phyloP scores from a whole-genome alignment of 2,797 vertebrate species.

The Notamacropus eugenii region DNA sequence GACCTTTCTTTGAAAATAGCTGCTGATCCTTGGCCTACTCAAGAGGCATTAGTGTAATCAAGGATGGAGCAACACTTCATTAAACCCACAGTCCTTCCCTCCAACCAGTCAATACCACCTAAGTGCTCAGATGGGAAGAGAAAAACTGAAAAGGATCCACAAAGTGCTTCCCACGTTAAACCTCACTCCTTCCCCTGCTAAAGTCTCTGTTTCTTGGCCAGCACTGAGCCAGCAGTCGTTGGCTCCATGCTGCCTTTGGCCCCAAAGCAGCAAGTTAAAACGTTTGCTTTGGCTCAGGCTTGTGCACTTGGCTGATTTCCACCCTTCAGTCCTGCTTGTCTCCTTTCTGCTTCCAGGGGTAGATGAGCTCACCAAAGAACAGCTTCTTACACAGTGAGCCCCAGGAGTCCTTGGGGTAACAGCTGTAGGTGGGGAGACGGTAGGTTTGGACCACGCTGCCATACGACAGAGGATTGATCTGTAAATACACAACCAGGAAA shows the following conservation, averaged over 20 bases:
- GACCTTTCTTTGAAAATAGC: background rate
- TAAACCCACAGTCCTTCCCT: background rate
- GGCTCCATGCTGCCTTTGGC: constrained; percentile 61
- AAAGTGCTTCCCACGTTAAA: background rate
- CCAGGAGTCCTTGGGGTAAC: constrained; percentile 96
- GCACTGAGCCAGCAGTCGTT: constrained; percentile 4
- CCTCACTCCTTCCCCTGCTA: background rate
- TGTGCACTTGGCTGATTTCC: background rate
- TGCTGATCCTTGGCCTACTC: background rate
- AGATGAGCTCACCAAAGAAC: constrained; percentile 95
- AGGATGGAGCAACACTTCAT: background rate
- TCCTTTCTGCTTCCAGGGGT: constrained; percentile 95
- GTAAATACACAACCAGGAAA: constrained; percentile 18
- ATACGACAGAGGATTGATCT: constrained; percentile 94
- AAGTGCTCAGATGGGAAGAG: background rate
- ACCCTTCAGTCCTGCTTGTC: constrained; percentile 90
- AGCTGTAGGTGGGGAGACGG: constrained; percentile 92
- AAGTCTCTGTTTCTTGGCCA: background rate
- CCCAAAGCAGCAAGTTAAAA: constrained; percentile 33
- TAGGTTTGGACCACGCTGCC: constrained; percentile 89
- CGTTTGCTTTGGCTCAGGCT: background rate
- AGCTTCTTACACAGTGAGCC: constrained; percentile 92
- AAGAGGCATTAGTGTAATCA: background rate
- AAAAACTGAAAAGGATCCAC: background rate
- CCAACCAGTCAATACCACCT: background rate